A percentile compares a stretch with the other conserved stretches of the same genome.
These are phyloP conservation scores for Agrochola lota DNA, from an alignment of 2,888 invertebrate genomes.

Conservation along the genomic window DNA sequence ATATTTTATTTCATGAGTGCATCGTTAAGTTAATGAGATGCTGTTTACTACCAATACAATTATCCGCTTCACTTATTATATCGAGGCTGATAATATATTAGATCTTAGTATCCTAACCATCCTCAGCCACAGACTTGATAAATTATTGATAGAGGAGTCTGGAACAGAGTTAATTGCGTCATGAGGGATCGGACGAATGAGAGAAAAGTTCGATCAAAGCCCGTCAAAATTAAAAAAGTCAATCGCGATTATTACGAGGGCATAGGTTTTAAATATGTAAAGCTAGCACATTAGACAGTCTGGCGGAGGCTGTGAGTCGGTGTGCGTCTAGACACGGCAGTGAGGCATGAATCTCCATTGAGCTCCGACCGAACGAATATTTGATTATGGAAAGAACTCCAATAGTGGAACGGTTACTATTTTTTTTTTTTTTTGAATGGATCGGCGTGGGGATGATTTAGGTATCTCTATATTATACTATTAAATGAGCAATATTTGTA, in stretches of 20 bases:
- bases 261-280: slow-evolving; percentile 78
- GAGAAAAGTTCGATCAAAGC: slow-evolving; percentile 55
- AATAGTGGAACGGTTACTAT: slow-evolving; percentile 72
- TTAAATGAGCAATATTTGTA: too few species aligned
- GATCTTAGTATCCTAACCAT: slow-evolving; percentile 39
- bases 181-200: slow-evolving; percentile 44
- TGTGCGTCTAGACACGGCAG: slow-evolving; percentile 77
- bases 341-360: slow-evolving; percentile 79
- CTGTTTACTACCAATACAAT: slow-evolving; percentile 82
- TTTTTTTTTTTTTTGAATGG: slow-evolving; percentile 37
- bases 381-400: slow-evolving; percentile 84
- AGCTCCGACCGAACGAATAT: slow-evolving; percentile 80
- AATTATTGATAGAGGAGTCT: slow-evolving; percentile 53
- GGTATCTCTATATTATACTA: too few species aligned
- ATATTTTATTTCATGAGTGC: slow-evolving; percentile 76
- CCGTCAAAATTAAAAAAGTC: slow-evolving; percentile 73
- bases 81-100: slow-evolving; percentile 69
- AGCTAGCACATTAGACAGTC: slow-evolving; percentile 74
- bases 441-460: background rate
- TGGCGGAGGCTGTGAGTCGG: slow-evolving; percentile 63
- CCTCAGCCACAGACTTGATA: slow-evolving; percentile 38
- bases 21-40: slow-evolving; percentile 84
- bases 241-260: slow-evolving; percentile 71
- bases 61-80: slow-evolving; percentile 74
- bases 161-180: slow-evolving; percentile 39